phyloP scores from a whole-genome alignment of 2,113 vertebrate genomes.

The Cettia cetti region DNA sequence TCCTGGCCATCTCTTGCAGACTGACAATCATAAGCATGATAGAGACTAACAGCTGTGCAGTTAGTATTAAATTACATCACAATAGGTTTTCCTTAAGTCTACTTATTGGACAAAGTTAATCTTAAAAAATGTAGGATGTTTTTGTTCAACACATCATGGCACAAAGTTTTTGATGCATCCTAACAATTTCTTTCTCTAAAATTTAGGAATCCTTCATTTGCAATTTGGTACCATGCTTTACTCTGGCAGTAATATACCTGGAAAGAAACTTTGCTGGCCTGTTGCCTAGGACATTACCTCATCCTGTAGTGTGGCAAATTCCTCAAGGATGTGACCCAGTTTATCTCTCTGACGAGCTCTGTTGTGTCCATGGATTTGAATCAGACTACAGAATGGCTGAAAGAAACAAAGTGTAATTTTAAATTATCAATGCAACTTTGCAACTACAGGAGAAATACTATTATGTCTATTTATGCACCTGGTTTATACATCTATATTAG shows the following conservation, averaged over 20 bases:
- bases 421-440: background rate
- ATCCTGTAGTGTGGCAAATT: slow-evolving; percentile 97
- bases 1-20: background rate
- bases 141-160: background rate
- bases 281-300: slow-evolving; percentile 78
- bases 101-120: background rate
- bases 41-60: background rate
- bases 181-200: background rate
- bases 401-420: background rate
- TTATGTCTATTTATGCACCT: background rate
- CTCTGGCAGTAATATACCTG: background rate
- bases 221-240: background rate
- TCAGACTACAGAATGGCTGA: slow-evolving; percentile 95
- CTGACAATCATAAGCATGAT: background rate
- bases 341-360: slow-evolving; percentile 97
- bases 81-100: background rate
- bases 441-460: background rate
- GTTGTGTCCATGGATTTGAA: slow-evolving; percentile 98
- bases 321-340: slow-evolving; percentile 95
- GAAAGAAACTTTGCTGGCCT: background rate
- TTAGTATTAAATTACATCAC: background rate
- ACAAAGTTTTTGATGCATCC: background rate
- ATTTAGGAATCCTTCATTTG: background rate
- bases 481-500: background rate
- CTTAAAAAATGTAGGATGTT: background rate